Percentiles rank a stretch among this genome's conserved stretches.
Conservation (phyloP, 53 echinoderm and acorn worm species). For the Hippasteria phrygiana region DNA sequence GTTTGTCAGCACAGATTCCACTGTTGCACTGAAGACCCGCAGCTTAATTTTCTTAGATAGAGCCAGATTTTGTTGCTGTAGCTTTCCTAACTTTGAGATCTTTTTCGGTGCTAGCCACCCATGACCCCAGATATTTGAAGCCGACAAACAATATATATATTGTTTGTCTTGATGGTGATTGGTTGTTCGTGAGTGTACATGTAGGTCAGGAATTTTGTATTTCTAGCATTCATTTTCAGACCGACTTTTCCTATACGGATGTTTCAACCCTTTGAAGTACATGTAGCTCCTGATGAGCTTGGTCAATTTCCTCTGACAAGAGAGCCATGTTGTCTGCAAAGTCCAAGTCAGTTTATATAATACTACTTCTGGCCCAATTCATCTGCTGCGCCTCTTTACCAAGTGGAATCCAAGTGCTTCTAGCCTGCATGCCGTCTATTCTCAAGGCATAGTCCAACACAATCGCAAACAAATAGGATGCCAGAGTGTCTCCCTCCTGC, state of each 20-base stretch:
- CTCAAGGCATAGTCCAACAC: slow-evolving; percentile 33
- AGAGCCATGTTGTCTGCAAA: slow-evolving; percentile 46
- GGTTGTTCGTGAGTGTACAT: background rate
- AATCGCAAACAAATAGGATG: slow-evolving; percentile 33
- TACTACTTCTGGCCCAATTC: too few species aligned
- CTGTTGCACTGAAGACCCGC: slow-evolving; percentile 14
- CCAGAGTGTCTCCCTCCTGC: slow-evolving; percentile 53
- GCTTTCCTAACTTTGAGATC: slow-evolving; percentile 34
- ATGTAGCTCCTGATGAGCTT: slow-evolving; percentile 23
- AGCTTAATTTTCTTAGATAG: slow-evolving; percentile 7
- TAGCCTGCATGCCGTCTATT: too few species aligned
- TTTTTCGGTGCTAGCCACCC: slow-evolving; percentile 41
- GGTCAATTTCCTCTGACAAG: slow-evolving; percentile 13
- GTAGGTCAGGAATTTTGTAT: background rate
- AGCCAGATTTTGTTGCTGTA: background rate
- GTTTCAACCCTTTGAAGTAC: background rate
- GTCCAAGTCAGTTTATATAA: slow-evolving; percentile 28
- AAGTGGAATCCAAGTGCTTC: too few species aligned
- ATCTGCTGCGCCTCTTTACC: too few species aligned
- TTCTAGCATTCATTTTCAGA: background rate
- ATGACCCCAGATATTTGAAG: slow-evolving; percentile 39
- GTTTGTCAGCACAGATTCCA: slow-evolving; percentile 34
- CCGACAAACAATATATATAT: background rate
- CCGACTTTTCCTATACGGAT: background rate
- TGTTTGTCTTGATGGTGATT: background rate